Evolutionary conservation across 2,888 invertebrate species (phyloP).

Genomic region (Tillus elongatus): DNA sequence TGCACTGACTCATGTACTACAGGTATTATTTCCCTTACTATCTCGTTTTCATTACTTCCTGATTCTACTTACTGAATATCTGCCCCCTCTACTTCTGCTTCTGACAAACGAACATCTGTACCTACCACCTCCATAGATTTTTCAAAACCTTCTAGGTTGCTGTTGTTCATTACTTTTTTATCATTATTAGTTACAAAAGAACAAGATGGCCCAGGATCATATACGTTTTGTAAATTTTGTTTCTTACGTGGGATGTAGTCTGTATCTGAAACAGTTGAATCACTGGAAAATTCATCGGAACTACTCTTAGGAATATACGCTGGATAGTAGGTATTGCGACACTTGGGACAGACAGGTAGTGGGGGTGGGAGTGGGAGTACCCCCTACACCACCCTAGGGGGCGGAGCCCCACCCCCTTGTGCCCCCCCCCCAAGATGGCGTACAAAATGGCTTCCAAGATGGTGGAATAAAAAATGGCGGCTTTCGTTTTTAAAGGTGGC

Average conservation of each 20-base stretch:
- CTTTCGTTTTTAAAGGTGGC: too few species aligned
- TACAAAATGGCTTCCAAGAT: too few species aligned
- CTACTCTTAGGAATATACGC: conserved; percentile 11
- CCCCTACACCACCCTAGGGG: too few species aligned
- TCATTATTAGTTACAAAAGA: not conserved
- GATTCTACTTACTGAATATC: not conserved
- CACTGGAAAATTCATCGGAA: conserved; percentile 3
- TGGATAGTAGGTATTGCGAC: too few species aligned
- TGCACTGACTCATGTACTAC: conserved; percentile 7
- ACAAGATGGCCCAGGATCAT: conserved; percentile 4
- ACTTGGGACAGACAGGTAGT: too few species aligned
- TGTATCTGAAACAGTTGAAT: conserved; percentile 2
- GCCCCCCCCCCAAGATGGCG: too few species aligned
- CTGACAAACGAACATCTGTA: not conserved
- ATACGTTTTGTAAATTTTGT: conserved; percentile 2
- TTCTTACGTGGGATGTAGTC: conserved; percentile 1
- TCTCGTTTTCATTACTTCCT: conserved; percentile 5
- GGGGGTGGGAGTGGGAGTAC: too few species aligned
- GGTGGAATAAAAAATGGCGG: too few species aligned
- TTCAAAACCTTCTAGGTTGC: conserved; percentile 2
- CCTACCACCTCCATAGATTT: conserved; percentile 1
- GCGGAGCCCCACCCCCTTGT: too few species aligned
- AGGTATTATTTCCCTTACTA: conserved; percentile 1
- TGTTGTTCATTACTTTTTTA: conserved; percentile 1
- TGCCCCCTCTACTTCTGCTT: conserved; percentile 5